Conservation (phyloP, 2,797 vertebrate species). For the Xiphophorus birchmanni region DNA sequence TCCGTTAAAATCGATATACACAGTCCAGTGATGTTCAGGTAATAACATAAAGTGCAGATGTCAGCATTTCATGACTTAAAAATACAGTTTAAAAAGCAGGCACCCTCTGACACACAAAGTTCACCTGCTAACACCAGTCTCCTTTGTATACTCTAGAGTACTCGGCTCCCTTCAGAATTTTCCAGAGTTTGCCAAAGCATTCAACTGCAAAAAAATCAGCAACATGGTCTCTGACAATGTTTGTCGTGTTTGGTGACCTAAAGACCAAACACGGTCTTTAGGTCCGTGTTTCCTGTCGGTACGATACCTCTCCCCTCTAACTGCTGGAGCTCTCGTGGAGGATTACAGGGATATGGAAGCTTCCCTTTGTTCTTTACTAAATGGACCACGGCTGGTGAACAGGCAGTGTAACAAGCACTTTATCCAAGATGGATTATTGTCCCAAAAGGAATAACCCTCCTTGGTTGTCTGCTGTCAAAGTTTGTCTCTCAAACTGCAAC, state of each 20-base stretch:
- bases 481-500: constrained; percentile 42
- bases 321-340: constrained; percentile 55
- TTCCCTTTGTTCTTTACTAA: constrained; percentile 55
- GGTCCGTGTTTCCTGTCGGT: not conserved
- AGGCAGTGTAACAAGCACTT: constrained; percentile 65
- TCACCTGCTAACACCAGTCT: constrained; percentile 8
- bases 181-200: constrained; percentile 91
- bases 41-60: not conserved
- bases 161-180: constrained; percentile 95
- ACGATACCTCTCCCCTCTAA: constrained; percentile 47
- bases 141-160: constrained; percentile 79
- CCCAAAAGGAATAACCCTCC: too few relatives aligned
- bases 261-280: constrained; percentile 19
- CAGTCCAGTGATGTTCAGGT: constrained; percentile 96
- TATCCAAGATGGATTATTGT: constrained; percentile 34
- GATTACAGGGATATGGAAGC: constrained; percentile 50
- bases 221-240: constrained; percentile 88
- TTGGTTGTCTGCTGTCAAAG: too few relatives aligned
- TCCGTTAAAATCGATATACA: constrained; percentile 94
- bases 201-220: constrained; percentile 83
- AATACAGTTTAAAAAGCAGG: constrained; percentile 7
- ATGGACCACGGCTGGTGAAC: constrained; percentile 66
- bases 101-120: constrained; percentile 1
- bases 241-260: constrained; percentile 91
- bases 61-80: not conserved